Percentiles rank a stretch among this genome's conserved stretches.
These are phyloP conservation scores for Ornithoptera alexandrae DNA, from an alignment of 2,888 invertebrate genomes.

Conservation along the genomic window DNA sequence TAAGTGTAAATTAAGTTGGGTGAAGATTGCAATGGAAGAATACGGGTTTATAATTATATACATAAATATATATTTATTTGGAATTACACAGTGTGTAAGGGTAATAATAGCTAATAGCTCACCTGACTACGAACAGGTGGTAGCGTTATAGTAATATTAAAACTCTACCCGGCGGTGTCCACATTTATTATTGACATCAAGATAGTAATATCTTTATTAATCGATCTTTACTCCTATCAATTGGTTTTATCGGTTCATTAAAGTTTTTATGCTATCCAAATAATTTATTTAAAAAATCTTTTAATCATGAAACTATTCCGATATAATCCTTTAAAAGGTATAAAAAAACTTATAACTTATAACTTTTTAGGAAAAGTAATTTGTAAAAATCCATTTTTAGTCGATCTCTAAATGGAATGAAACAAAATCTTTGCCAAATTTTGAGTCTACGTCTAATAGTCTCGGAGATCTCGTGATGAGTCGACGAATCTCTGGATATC, in stretches of 20 bases:
- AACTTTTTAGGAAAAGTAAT: too few species aligned
- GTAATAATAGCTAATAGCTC: constrained; percentile 11
- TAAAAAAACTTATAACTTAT: too few species aligned
- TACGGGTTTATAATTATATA: not conserved
- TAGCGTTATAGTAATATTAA: not conserved
- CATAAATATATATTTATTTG: not conserved
- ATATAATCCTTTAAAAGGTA: too few species aligned
- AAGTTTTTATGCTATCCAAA: not conserved
- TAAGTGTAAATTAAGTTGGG: constrained; percentile 15
- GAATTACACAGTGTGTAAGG: constrained; percentile 5
- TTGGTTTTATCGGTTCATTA: not conserved
- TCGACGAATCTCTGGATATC: too few species aligned
- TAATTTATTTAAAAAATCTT: not conserved
- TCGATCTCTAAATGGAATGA: too few species aligned
- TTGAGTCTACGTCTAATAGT: too few species aligned
- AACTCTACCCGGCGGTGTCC: not conserved
- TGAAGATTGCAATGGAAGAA: constrained; percentile 20
- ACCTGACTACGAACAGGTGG: constrained; percentile 21
- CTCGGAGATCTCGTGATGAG: too few species aligned
- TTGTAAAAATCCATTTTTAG: too few species aligned
- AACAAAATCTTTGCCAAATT: too few species aligned
- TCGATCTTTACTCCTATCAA: not conserved
- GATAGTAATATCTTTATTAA: not conserved
- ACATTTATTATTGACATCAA: not conserved
- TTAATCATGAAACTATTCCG: too few species aligned